Evolutionary conservation across 2,888 invertebrate genomes (phyloP), one percentile per base, ranked within the genome.

Genomic region (Ectemnius continuus): DNA sequence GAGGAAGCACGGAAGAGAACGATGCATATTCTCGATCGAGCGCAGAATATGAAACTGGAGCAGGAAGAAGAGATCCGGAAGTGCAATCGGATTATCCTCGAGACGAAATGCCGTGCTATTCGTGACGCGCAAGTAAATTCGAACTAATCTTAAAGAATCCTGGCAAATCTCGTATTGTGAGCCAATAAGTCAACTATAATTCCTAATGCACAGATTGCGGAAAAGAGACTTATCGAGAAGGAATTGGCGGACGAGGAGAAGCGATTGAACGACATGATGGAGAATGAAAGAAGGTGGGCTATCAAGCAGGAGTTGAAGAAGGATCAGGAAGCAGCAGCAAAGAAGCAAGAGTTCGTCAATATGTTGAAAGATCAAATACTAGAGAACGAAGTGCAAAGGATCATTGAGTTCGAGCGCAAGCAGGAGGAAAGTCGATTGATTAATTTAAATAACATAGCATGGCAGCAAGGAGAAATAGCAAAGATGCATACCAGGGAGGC

Each of bases 81-180:
- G 26, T 95, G 96, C 76, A 97, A 96, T 90, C 93, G 94, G 71
- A 92, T 97, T 76, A 96, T 97, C 84, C 91, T 97, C 13, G 95
- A 95, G 16, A 95, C 96, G 20, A 97, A 97, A 89, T 97, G 97
- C 82, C 94, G 96, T 86, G 96, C 96, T 0, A 96, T 97, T 61
- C 92, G 97, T 18, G 96, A 97, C 88, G 96, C 96, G 0, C 97
- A 97, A 91, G 93, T 97, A 73, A 93, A 61, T 59, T 11, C 8
- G 20, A 5, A 8, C 13, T 52, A 45, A n/a, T 11, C 8, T 36
- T 52, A 16, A 16, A 14, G 52, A 57, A 26, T 23, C 23, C 2
- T 23, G 23, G 23, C 2, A 26, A 61, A 28, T 36, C 6, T 36
- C 36, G 4, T 36, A 36, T 36, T 36, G 2, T 36, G 8, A 36